A percentile compares a stretch with the other conserved stretches of the same genome.
Evolutionary conservation across 2,888 invertebrate genomes (phyloP).

Genomic region (Flexamia atlantica): DNA sequence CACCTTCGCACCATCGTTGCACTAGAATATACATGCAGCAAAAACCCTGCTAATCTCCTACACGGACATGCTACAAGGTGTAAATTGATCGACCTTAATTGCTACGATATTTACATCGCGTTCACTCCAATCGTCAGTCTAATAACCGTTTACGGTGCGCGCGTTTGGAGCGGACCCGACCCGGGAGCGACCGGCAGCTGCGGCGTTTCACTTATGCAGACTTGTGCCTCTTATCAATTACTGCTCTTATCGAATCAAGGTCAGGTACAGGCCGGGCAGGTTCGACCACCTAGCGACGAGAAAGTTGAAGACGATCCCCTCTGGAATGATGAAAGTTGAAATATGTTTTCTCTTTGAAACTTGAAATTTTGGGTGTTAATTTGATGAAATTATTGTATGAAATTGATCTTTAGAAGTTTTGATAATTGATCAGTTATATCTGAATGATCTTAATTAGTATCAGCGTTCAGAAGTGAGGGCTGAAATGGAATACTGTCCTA

Average conservation of each 20-base stretch:
- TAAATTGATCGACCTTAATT: background rate
- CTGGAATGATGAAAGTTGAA: background rate
- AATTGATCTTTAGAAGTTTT: too few relatives aligned
- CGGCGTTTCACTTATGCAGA: conserved; percentile 10
- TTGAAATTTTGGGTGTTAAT: too few relatives aligned
- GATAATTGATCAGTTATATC: too few relatives aligned
- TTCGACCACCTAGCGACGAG: background rate
- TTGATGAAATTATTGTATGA: too few relatives aligned
- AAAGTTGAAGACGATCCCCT: background rate
- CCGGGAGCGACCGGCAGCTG: background rate
- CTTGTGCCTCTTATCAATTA: conserved; percentile 20
- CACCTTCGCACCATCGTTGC: too few relatives aligned
- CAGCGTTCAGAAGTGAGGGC: too few relatives aligned
- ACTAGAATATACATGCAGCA: background rate
- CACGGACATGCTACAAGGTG: conserved; percentile 1
- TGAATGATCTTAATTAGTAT: too few relatives aligned
- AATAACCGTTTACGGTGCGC: conserved; percentile 12
- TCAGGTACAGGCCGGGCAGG: background rate
- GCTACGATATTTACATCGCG: background rate
- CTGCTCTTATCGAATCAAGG: conserved; percentile 31
- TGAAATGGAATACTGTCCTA: too few relatives aligned
- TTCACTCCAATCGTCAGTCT: background rate
- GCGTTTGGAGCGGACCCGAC: background rate
- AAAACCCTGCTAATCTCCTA: background rate
- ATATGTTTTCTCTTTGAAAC: background rate